Evolutionary conservation across 2,888 invertebrate species (phyloP).

Genomic region (Pseudanteris insignis): DNA sequence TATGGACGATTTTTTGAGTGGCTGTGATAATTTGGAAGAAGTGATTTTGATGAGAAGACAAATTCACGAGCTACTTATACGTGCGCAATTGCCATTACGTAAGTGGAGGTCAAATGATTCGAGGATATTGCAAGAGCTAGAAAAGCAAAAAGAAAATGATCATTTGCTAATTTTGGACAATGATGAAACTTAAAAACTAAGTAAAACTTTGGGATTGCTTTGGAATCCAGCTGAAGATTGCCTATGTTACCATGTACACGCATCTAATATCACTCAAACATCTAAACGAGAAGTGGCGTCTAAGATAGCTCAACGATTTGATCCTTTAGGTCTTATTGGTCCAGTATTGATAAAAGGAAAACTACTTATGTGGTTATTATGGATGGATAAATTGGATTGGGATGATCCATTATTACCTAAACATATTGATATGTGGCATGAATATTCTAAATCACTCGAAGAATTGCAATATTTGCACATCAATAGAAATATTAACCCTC

Average conservation of each 20-base stretch:
- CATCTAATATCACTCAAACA: background rate
- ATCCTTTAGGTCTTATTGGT: background rate
- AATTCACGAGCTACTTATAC: constrained; percentile 5
- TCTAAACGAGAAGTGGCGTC: constrained; percentile 6
- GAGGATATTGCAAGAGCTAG: constrained; percentile 4
- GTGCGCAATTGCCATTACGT: background rate
- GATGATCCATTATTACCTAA: constrained; percentile 11
- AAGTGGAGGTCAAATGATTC: constrained; percentile 38
- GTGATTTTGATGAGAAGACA: constrained; percentile 46
- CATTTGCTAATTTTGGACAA: constrained; percentile 23
- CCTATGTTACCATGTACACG: constrained; percentile 24
- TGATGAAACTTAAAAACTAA: constrained; percentile 19
- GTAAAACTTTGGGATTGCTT: constrained; percentile 35
- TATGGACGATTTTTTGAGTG: constrained; percentile 12
- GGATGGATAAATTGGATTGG: constrained; percentile 21
- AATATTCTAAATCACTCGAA: constrained; percentile 10
- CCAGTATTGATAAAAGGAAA: constrained; percentile 40
- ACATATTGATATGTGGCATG: constrained; percentile 9
- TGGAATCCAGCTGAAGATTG: constrained; percentile 34
- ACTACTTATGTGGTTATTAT: constrained; percentile 29
- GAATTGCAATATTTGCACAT: constrained; percentile 24
- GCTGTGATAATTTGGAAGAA: constrained; percentile 1
- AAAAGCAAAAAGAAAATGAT: background rate
- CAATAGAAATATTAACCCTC: constrained; percentile 15
- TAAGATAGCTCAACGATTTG: background rate